Evolutionary conservation across 1,140 invertebrate genomes (phyloP).

Genomic region (Meloidogyne floridensis): DNA sequence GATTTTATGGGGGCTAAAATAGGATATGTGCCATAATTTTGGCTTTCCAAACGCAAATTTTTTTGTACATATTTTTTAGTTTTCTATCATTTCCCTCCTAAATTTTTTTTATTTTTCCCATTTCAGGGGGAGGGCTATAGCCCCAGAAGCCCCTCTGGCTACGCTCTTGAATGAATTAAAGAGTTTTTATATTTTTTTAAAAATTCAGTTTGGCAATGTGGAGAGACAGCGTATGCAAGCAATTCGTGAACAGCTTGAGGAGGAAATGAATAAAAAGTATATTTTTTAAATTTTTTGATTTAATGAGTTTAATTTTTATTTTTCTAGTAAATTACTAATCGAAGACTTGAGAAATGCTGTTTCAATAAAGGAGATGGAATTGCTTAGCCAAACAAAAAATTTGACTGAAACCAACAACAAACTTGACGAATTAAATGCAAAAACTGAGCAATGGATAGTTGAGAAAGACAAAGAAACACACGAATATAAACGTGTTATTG

Average conservation of each 20-base stretch:
- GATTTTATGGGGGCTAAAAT: too few relatives aligned
- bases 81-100: too few relatives aligned
- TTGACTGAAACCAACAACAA: conserved; percentile 12
- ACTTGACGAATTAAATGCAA: conserved; percentile 16
- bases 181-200: neutral
- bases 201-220: conserved; percentile 17
- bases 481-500: conserved; percentile 21
- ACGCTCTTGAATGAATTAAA: too few relatives aligned
- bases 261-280: conserved; percentile 20
- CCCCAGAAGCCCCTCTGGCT: too few relatives aligned
- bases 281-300: neutral
- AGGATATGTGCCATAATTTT: too few relatives aligned
- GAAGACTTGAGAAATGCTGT: conserved; percentile 36
- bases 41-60: too few relatives aligned
- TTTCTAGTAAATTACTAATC: conserved; percentile 21
- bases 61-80: too few relatives aligned
- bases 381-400: conserved; percentile 11
- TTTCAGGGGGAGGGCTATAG: too few relatives aligned
- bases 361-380: conserved; percentile 23
- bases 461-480: conserved; percentile 20
- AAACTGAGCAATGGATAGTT: conserved; percentile 17
- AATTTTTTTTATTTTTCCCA: too few relatives aligned
- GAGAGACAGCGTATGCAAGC: conserved; percentile 37
- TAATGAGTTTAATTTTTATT: neutral
- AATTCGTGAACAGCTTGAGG: conserved; percentile 29